Evolutionary conservation across 2,113 vertebrate genomes (phyloP).

Genomic region (Coreoperca whiteheadi): DNA sequence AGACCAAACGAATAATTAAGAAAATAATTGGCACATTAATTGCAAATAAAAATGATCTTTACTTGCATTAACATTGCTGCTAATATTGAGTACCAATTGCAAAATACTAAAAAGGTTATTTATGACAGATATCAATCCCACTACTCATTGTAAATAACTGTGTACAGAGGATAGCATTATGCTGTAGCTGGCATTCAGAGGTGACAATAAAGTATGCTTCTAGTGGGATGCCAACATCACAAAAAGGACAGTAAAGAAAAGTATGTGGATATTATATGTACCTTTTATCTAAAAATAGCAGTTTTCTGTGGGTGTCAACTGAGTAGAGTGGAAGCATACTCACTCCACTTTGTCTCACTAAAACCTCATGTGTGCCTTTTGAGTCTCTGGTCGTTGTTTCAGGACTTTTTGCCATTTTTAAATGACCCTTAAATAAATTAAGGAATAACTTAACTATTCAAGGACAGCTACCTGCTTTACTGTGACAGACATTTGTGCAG

Average conservation of each 20-base stretch:
- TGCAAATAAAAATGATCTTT: neutral
- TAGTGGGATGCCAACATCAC: neutral
- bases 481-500: neutral
- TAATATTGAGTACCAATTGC: neutral
- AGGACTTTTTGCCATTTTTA: neutral
- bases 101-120: neutral
- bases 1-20: neutral
- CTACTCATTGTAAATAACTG: neutral
- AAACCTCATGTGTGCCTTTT: neutral
- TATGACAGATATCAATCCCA: neutral
- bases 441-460: neutral
- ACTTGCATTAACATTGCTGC: neutral
- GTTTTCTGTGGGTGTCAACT: constrained; percentile 44
- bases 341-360: constrained; percentile 15
- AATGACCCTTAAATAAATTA: neutral
- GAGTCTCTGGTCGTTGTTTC: neutral
- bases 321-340: constrained; percentile 29
- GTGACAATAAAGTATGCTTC: neutral
- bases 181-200: neutral
- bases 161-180: neutral
- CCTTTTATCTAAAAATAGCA: constrained; percentile 48
- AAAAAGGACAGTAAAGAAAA: constrained; percentile 14
- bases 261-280: constrained; percentile 28
- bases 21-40: neutral
- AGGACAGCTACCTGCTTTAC: neutral